Percentiles rank a stretch among this genome's conserved stretches.
Conservation (phyloP, 2,113 vertebrate species). For the Ochotona curzoniae region DNA sequence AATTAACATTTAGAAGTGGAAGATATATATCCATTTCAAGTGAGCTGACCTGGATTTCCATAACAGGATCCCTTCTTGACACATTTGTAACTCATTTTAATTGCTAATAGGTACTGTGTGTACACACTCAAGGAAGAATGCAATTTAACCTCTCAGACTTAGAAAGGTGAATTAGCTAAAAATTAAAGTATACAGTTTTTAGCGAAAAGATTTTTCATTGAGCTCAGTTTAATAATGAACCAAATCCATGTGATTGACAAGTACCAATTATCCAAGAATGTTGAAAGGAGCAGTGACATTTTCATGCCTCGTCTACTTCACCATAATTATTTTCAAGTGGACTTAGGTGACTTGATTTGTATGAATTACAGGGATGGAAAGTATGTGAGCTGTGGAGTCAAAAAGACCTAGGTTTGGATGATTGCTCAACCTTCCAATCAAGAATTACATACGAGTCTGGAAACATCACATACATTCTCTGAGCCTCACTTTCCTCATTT, state of each 20-base stretch:
- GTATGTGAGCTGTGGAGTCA: neutral
- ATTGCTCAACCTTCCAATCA: neutral
- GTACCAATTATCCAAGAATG: slow-evolving; percentile 25
- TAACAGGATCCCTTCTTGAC: slow-evolving; percentile 65
- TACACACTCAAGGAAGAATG: slow-evolving; percentile 64
- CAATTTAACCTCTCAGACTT: slow-evolving; percentile 54
- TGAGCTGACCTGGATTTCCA: slow-evolving; percentile 80
- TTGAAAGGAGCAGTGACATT: slow-evolving; percentile 47
- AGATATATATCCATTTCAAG: slow-evolving; percentile 79
- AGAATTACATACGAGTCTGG: neutral
- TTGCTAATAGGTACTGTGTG: slow-evolving; percentile 74
- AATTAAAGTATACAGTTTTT: slow-evolving; percentile 67
- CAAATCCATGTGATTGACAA: slow-evolving; percentile 49
- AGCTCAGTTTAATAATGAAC: neutral
- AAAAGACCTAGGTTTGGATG: neutral
- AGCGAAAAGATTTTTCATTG: slow-evolving; percentile 23
- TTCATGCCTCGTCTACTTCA: slow-evolving; percentile 9
- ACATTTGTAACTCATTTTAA: slow-evolving; percentile 77
- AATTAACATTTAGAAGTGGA: slow-evolving; percentile 76
- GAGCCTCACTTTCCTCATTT: slow-evolving; percentile 15
- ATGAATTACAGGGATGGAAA: neutral
- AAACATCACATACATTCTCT: neutral
- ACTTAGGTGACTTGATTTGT: slow-evolving; percentile 20
- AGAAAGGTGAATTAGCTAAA: slow-evolving; percentile 68
- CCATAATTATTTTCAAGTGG: slow-evolving; percentile 46